Evolutionary conservation across 2,113 vertebrate species (phyloP).

Genomic region (Laterallus jamaicensis): DNA sequence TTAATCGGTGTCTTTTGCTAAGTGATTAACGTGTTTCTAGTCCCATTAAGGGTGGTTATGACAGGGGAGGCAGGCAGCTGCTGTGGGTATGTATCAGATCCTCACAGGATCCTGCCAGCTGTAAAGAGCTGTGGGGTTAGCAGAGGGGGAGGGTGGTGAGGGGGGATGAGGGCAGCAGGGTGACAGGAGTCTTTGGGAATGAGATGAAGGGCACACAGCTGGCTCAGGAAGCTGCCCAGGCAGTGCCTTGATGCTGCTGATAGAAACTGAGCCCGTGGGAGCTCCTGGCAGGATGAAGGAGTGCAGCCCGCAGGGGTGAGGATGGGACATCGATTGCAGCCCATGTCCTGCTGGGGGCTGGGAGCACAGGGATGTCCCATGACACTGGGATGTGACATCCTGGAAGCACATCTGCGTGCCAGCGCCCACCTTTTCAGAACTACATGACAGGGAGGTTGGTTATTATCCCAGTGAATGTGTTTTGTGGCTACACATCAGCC

Average conservation of each 20-base stretch:
- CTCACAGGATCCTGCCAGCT: background rate
- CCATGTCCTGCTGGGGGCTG: fast-evolving
- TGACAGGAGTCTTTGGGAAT: background rate
- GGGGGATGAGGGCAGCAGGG: background rate
- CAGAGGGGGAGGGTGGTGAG: background rate
- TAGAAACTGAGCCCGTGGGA: background rate
- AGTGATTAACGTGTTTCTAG: constrained; percentile 53
- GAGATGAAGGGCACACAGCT: background rate
- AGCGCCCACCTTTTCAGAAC: background rate
- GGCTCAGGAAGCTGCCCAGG: background rate
- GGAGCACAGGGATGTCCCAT: fast-evolving
- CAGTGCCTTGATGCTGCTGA: fast-evolving
- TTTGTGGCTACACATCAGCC: background rate
- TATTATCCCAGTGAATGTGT: background rate
- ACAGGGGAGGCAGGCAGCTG: constrained; percentile 50
- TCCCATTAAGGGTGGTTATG: constrained; percentile 20
- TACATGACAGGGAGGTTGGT: fast-evolving
- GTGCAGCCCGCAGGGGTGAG: fast-evolving
- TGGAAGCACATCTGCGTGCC: background rate
- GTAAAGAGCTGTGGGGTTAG: background rate
- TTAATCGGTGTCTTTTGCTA: constrained; percentile 42
- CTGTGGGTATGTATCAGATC: constrained; percentile 17
- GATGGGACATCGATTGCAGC: fast-evolving
- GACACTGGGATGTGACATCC: background rate
- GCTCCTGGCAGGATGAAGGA: background rate